A percentile compares a stretch with the other conserved stretches of the same genome.
phyloP scores from a whole-genome alignment of 2,888 invertebrate genomes.

The Anthrax anthrax region DNA sequence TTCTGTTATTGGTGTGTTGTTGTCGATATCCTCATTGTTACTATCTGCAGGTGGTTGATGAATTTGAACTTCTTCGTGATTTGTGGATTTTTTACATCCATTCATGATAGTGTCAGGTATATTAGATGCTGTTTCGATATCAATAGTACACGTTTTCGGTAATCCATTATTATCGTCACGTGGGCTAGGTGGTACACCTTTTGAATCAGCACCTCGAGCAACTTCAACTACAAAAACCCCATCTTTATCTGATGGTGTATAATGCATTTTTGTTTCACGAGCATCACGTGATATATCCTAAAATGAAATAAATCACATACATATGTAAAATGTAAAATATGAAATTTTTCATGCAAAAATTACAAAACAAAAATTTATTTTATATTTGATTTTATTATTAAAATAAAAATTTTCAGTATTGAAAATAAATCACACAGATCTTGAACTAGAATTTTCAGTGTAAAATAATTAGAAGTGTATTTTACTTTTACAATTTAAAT shows the following conservation, averaged over 20 bases:
- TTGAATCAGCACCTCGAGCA: slow-evolving; percentile 36
- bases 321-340: too few species aligned
- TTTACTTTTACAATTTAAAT: too few species aligned
- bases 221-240: slow-evolving; percentile 63
- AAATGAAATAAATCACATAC: slow-evolving; percentile 13
- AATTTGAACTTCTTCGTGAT: slow-evolving; percentile 33
- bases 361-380: too few species aligned
- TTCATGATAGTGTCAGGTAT: slow-evolving; percentile 5
- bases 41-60: slow-evolving; percentile 29
- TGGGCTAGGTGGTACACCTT: slow-evolving; percentile 27
- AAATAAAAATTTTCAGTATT: too few species aligned
- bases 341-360: too few species aligned
- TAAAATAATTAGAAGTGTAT: too few species aligned
- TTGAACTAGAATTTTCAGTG: too few species aligned
- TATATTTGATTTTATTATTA: too few species aligned
- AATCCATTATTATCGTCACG: slow-evolving; percentile 26
- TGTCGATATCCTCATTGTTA: slow-evolving; percentile 11
- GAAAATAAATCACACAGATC: too few species aligned
- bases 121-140: slow-evolving; percentile 26
- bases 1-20: too few species aligned
- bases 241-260: slow-evolving; percentile 52
- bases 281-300: slow-evolving; percentile 58
- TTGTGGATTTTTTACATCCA: slow-evolving; percentile 6
- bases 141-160: slow-evolving; percentile 25
- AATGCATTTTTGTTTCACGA: slow-evolving; percentile 60